Conservation (phyloP, 2,888 invertebrate genomes). For the Ariolimax columbianus region DNA sequence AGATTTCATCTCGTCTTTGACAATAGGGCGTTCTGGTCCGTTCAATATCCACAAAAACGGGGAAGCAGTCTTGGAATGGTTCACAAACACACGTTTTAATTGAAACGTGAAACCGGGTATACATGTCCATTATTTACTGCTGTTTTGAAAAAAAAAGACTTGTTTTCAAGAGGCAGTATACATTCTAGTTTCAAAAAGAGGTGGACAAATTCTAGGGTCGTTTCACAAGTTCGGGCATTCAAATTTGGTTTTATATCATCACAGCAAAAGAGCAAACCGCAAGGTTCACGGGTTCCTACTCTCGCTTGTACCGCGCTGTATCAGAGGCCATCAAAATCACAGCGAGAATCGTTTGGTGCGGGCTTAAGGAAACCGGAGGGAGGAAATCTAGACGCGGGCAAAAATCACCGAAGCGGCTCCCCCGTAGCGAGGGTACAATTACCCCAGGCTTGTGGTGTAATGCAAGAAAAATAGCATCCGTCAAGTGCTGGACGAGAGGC, state of each 20-base stretch:
- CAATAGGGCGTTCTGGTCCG: slow-evolving; percentile 24
- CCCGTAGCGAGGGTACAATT: slow-evolving; percentile 30
- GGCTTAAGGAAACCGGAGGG: neutral
- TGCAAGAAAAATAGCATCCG: slow-evolving; percentile 44
- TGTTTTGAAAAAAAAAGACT: neutral
- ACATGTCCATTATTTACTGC: neutral
- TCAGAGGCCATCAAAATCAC: neutral
- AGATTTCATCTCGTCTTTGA: slow-evolving; percentile 25
- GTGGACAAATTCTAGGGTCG: neutral
- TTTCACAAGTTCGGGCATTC: slow-evolving; percentile 3
- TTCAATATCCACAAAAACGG: neutral
- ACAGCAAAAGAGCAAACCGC: slow-evolving; percentile 36
- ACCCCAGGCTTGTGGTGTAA: slow-evolving; percentile 1
- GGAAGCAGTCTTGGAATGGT: neutral
- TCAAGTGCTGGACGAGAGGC: neutral
- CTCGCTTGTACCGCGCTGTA: neutral
- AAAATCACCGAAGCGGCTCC: neutral
- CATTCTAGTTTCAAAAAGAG: neutral
- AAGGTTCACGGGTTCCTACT: neutral
- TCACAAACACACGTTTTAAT: slow-evolving; percentile 34
- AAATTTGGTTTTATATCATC: neutral
- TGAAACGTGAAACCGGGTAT: slow-evolving; percentile 11
- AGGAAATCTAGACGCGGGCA: neutral
- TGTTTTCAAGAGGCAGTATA: slow-evolving; percentile 15
- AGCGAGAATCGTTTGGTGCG: neutral